These are phyloP conservation scores for Silurus aristotelis DNA, from an alignment of 2,797 vertebrate genomes.

Conservation along the genomic window DNA sequence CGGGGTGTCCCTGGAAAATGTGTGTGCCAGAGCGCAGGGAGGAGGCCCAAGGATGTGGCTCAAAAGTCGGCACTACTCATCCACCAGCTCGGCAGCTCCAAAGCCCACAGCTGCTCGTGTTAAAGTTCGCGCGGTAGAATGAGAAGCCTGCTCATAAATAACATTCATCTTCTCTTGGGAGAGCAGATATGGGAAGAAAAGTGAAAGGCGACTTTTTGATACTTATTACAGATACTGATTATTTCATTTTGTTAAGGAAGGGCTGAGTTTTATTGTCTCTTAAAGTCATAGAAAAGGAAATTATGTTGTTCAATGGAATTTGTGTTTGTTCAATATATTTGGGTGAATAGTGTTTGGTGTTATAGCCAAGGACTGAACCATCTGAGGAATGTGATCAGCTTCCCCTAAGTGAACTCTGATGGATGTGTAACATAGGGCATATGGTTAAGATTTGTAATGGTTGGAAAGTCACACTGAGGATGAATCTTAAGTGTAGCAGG, in stretches of 20 bases:
- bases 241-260: slow-evolving; percentile 53
- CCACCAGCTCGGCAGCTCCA: slow-evolving; percentile 56
- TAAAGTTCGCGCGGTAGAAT: slow-evolving; percentile 57
- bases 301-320: slow-evolving; percentile 28
- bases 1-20: slow-evolving; percentile 73
- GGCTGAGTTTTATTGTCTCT: slow-evolving; percentile 23
- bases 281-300: slow-evolving; percentile 27
- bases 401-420: slow-evolving; percentile 40
- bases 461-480: slow-evolving; percentile 31
- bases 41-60: slow-evolving; percentile 53
- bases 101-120: slow-evolving; percentile 61
- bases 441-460: slow-evolving; percentile 51
- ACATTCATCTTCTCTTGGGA: slow-evolving; percentile 46
- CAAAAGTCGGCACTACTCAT: slow-evolving; percentile 36
- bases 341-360: neutral
- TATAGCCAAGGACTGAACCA: slow-evolving; percentile 4
- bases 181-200: slow-evolving; percentile 46
- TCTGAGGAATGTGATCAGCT: slow-evolving; percentile 29
- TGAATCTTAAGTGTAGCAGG: slow-evolving; percentile 42
- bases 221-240: slow-evolving; percentile 57
- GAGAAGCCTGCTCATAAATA: slow-evolving; percentile 58
- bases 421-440: slow-evolving; percentile 43
- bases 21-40: slow-evolving; percentile 65
- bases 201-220: slow-evolving; percentile 48
- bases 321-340: slow-evolving; percentile 20